Conservation (phyloP, 2,888 invertebrate species). For the Campoletis raptor region DNA sequence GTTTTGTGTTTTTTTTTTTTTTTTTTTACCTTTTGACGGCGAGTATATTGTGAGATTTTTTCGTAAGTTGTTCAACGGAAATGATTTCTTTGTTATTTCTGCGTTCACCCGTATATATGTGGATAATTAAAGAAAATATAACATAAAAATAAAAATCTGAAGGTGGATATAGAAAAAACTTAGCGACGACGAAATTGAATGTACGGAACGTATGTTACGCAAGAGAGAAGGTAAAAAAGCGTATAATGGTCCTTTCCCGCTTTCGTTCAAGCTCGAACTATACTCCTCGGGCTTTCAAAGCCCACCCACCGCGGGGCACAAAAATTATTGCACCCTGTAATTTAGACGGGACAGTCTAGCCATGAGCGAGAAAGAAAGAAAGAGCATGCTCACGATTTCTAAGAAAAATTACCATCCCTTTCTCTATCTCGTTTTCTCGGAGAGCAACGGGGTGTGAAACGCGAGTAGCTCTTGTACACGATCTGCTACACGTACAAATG, state of each 20-base stretch:
- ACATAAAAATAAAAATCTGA: background rate
- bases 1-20: no score
- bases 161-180: conserved; percentile 13
- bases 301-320: background rate
- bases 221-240: conserved; percentile 26
- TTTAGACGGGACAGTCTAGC: conserved; percentile 57
- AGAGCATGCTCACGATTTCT: conserved; percentile 74
- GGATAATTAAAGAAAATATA: background rate
- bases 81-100: background rate
- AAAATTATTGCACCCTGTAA: conserved; percentile 68
- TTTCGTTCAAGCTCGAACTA: conserved; percentile 15
- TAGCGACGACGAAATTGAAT: conserved; percentile 58
- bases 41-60: background rate
- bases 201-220: conserved; percentile 40
- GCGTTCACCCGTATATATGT: background rate
- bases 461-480: conserved; percentile 72
- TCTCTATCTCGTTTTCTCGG: conserved; percentile 67
- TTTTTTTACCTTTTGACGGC: background rate
- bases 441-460: conserved; percentile 63
- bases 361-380: conserved; percentile 62
- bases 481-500: conserved; percentile 47
- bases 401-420: conserved; percentile 70
- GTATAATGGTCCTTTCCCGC: conserved; percentile 52
- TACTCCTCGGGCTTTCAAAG: conserved; percentile 1
- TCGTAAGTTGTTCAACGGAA: background rate